phyloP scores from a whole-genome alignment of 2,113 vertebrate genomes.

The Labrus mixtus region DNA sequence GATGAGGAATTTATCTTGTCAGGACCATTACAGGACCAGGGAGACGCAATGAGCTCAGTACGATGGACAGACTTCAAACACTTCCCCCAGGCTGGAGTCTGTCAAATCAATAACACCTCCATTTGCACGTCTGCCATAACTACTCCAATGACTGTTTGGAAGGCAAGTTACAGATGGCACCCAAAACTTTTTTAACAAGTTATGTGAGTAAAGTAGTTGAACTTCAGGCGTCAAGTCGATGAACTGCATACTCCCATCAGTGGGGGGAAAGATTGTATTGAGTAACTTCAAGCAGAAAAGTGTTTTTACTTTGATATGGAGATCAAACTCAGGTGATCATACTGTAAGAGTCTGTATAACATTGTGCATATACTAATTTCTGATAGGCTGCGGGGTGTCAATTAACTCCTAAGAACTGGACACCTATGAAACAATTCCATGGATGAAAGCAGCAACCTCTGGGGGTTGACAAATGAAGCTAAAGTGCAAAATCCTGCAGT shows the following conservation, averaged over 20 bases:
- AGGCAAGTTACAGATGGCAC: conserved; percentile 15
- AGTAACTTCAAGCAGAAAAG: no score
- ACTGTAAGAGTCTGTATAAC: no score
- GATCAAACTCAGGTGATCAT: no score
- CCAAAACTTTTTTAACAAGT: conserved; percentile 24
- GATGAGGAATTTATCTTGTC: conserved; percentile 45
- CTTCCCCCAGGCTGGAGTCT: conserved; percentile 56
- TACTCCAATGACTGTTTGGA: conserved; percentile 12
- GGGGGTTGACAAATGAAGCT: no score
- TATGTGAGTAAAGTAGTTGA: conserved; percentile 19
- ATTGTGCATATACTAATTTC: no score
- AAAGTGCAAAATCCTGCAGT: no score
- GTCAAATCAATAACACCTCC: conserved; percentile 71
- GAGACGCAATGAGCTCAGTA: conserved; percentile 48
- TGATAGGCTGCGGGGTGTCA: no score
- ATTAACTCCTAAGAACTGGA: no score
- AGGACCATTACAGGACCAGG: conserved; percentile 36
- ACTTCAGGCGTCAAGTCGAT: not conserved
- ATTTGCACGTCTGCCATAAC: conserved; percentile 63
- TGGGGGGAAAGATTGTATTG: not conserved
- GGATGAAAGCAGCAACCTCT: no score
- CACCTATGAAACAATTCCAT: no score
- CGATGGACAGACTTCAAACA: conserved; percentile 55
- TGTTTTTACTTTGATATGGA: no score
- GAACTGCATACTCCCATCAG: not conserved